phyloP scores from a whole-genome alignment of 2,113 vertebrate species.

The Peromyscus maniculatus region DNA sequence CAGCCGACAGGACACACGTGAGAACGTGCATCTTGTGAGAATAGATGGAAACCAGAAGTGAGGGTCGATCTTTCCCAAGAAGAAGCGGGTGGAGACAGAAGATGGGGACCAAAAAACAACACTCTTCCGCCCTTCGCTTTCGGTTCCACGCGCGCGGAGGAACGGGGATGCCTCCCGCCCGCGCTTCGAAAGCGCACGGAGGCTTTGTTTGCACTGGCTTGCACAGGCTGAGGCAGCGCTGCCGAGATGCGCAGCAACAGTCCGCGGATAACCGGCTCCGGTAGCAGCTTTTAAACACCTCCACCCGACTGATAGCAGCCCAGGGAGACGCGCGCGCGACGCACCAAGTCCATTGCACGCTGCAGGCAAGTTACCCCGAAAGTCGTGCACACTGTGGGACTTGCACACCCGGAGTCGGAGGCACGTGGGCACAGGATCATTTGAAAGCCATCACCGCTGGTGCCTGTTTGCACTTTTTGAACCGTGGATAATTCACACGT shows the following conservation, averaged over 20 bases:
- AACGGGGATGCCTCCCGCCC: neutral
- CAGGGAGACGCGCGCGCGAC: neutral
- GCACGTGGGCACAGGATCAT: neutral
- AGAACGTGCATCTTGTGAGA: neutral
- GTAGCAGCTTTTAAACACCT: neutral
- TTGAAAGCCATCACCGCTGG: neutral
- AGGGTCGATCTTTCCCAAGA: fast-evolving
- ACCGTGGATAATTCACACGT: neutral
- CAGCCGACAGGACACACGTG: neutral
- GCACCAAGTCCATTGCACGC: neutral
- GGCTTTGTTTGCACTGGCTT: neutral
- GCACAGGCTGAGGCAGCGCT: neutral
- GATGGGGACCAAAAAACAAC: neutral
- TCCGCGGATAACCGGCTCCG: neutral
- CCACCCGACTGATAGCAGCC: neutral
- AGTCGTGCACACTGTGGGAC: neutral
- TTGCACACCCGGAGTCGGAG: neutral
- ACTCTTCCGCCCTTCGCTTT: too few relatives aligned
- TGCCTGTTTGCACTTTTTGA: neutral
- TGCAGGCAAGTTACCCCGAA: neutral
- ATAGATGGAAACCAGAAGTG: too few relatives aligned
- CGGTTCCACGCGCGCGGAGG: fast-evolving
- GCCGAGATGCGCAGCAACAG: neutral
- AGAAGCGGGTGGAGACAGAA: neutral
- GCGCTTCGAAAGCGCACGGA: neutral